phyloP scores from a whole-genome alignment of 1,140 invertebrate genomes.

The Heliconius melpomene region DNA sequence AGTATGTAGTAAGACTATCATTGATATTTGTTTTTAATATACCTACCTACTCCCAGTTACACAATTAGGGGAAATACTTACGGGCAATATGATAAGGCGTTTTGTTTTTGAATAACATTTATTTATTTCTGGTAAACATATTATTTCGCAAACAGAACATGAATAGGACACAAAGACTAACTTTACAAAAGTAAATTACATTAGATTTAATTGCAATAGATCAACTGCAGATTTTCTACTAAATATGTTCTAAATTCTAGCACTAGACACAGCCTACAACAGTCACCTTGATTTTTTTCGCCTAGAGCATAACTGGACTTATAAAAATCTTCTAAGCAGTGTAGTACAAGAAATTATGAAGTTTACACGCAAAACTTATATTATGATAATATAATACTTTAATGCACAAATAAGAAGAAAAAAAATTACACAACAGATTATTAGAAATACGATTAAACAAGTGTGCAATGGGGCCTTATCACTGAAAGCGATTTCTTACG shows the following conservation, averaged over 20 bases:
- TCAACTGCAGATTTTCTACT: not conserved
- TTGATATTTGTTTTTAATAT: too few relatives aligned
- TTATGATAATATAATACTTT: too few relatives aligned
- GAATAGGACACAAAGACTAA: not conserved
- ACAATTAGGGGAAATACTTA: too few relatives aligned
- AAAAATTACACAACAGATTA: too few relatives aligned
- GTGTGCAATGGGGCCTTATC: too few relatives aligned
- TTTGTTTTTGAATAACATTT: too few relatives aligned
- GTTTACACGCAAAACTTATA: not conserved
- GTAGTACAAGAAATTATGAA: not conserved
- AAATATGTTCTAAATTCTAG: not conserved
- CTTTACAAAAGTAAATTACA: not conserved
- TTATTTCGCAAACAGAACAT: not conserved
- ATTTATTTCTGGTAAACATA: not conserved
- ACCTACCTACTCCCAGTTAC: too few relatives aligned
- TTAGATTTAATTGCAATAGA: not conserved
- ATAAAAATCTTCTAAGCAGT: not conserved
- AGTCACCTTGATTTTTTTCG: not conserved
- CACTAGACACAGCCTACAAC: constrained; percentile 1
- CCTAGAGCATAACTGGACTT: not conserved
- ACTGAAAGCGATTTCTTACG: too few relatives aligned
- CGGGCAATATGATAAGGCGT: too few relatives aligned
- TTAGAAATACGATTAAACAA: too few relatives aligned
- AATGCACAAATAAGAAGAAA: too few relatives aligned
- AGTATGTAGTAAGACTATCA: too few relatives aligned